Base-by-base conservation (phyloP, 2,113 vertebrate genomes). In the Chionomys nivalis region DNA sequence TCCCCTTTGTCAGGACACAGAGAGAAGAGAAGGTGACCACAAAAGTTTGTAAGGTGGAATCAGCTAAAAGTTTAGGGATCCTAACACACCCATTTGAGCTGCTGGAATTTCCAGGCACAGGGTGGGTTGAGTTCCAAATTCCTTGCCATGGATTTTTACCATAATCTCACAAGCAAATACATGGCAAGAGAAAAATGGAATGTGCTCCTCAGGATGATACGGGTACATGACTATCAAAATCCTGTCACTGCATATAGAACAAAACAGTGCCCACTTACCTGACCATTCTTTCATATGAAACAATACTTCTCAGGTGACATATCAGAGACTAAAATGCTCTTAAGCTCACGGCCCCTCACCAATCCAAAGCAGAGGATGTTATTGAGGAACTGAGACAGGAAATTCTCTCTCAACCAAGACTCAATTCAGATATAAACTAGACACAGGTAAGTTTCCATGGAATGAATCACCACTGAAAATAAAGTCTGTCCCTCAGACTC, bases 371-470 rank as follows among this genome's bases (percentile, higher is more conserved):
- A 83, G 68, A 75, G 24, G 36, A 47, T 96, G 58, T 63, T 61
- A 49, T 23, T 65, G 19, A 42, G 68, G 7, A 36, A 5, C 7
- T 9, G 33, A 72, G 7, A 7, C 61, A 79, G 16, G 58, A 86
- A 96, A 76, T 3, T 72, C 31, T 87, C 77, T 93, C 86, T 55
- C 31, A 92, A 75, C 9, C 36, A 85, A 95, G 39, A 94, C 39
- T 31, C 36, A 78, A 70, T 47, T 44, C 28, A 87, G 42, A 72
- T 33, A 73, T 58, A 75, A 73, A 89, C 36, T 11, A 75, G 7
- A 89, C 8, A 75, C 10, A 89, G 42, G 47, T 77, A 78, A 39
- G 10, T 83, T 92, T 94, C 39, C 9, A n/a, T 24, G 8, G 26
- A 24, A 4, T 31, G 19, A 78, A 39, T 47, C 21, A 39, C 39